Conservation (phyloP, 2,888 invertebrate genomes). For the Lacanobia oleracea region DNA sequence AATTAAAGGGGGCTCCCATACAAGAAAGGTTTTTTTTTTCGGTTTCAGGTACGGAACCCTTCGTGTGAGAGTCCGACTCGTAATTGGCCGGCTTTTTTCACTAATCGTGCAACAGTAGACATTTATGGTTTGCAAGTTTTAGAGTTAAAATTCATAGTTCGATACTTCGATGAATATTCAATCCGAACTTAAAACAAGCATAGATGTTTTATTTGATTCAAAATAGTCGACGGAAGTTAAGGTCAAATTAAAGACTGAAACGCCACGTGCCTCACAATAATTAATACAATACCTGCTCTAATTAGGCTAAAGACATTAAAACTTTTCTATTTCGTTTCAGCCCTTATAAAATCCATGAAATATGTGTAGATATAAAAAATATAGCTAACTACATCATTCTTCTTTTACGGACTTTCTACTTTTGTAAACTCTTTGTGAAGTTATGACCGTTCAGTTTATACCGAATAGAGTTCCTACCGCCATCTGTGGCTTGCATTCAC, state of each 20-base stretch:
- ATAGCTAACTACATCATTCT: neutral
- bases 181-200: neutral
- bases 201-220: neutral
- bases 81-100: no score
- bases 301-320: neutral
- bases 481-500: constrained; percentile 32
- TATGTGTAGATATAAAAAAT: neutral
- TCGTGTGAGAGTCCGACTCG: no score
- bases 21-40: no score
- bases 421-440: constrained; percentile 3
- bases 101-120: no score
- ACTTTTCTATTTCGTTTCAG: neutral
- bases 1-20: no score
- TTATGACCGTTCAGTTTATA: neutral
- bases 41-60: no score
- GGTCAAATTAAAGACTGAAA: neutral
- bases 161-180: neutral
- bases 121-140: no score
- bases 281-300: neutral
- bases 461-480: neutral
- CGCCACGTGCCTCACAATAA: neutral
- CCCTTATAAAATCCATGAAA: neutral
- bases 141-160: no score
- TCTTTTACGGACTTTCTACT: neutral
- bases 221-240: constrained; percentile 2